These are phyloP conservation scores for Ramphastos sulfuratus DNA, from an alignment of 2,113 vertebrate genomes.

Conservation along the genomic window DNA sequence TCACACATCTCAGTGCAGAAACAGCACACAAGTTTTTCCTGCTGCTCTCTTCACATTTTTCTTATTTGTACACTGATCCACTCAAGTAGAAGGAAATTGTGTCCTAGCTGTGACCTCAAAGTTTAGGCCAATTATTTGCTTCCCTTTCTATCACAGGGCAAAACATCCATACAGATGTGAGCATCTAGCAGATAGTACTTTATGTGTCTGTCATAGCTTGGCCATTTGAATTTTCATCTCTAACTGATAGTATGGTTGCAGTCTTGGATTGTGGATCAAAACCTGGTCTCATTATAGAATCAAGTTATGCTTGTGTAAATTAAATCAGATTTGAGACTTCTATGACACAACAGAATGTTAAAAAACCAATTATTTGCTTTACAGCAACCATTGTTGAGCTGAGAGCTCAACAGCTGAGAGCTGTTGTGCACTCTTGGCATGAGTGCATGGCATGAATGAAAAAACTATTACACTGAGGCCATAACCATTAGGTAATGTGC, in stretches of 20 bases:
- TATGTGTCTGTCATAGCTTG: not conserved
- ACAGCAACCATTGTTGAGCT: not conserved
- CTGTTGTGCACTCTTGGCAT: not conserved
- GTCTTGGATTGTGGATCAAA: not conserved
- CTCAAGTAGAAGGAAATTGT: slow-evolving; percentile 48
- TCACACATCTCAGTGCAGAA: not conserved
- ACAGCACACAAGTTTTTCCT: not conserved
- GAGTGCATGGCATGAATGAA: not conserved
- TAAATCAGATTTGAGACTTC: not conserved
- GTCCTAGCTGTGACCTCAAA: slow-evolving; percentile 19
- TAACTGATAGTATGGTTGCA: not conserved
- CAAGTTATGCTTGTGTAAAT: not conserved
- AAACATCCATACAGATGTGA: not conserved
- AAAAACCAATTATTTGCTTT: not conserved
- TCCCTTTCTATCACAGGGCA: not conserved
- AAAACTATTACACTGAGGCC: not conserved
- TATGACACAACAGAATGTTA: not conserved
- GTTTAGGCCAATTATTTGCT: slow-evolving; percentile 25
- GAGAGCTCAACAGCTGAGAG: no score
- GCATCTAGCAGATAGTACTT: not conserved
- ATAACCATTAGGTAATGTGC: not conserved
- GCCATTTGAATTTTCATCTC: not conserved
- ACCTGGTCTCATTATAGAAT: not conserved
- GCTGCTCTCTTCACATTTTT: slow-evolving; percentile 19
- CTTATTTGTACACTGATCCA: slow-evolving; percentile 37